Percentiles rank a stretch among this genome's conserved stretches.
Conservation (phyloP, 2,797 vertebrate genomes). For the Pogonophryne albipinna region DNA sequence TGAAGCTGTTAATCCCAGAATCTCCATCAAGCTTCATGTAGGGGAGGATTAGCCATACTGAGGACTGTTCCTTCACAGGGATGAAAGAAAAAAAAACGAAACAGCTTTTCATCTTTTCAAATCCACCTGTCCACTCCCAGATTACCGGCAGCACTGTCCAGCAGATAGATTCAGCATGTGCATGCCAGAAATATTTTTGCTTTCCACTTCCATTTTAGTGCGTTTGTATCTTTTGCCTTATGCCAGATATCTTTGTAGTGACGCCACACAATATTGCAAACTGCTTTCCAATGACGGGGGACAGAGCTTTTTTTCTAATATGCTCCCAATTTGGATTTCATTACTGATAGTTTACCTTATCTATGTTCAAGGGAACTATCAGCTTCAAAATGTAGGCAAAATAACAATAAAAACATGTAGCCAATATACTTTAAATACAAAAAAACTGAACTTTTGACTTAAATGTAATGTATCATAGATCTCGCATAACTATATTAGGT, state of each 20-base stretch:
- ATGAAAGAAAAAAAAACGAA: conserved; percentile 14
- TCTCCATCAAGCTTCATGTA: conserved; percentile 46
- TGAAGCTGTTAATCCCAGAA: conserved; percentile 58
- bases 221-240: conserved; percentile 29
- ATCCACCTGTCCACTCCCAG: conserved; percentile 53
- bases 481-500: no score
- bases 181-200: conserved; percentile 17
- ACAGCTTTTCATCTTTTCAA: conserved; percentile 51
- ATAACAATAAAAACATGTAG: conserved; percentile 14
- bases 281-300: conserved; percentile 35
- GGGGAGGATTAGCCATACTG: conserved; percentile 52
- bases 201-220: not conserved
- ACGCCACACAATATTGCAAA: conserved; percentile 23
- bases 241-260: conserved; percentile 19
- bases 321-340: conserved; percentile 55
- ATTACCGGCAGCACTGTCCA: conserved; percentile 16
- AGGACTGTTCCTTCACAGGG: conserved; percentile 33
- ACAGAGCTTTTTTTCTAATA: conserved; percentile 29
- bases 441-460: no score
- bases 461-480: no score
- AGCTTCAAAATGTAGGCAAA: conserved; percentile 21
- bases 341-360: conserved; percentile 45
- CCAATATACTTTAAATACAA: conserved; percentile 33
- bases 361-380: conserved; percentile 32
- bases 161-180: conserved; percentile 2